Conservation (phyloP, 1,140 invertebrate genomes). For the Pinna nobilis region DNA sequence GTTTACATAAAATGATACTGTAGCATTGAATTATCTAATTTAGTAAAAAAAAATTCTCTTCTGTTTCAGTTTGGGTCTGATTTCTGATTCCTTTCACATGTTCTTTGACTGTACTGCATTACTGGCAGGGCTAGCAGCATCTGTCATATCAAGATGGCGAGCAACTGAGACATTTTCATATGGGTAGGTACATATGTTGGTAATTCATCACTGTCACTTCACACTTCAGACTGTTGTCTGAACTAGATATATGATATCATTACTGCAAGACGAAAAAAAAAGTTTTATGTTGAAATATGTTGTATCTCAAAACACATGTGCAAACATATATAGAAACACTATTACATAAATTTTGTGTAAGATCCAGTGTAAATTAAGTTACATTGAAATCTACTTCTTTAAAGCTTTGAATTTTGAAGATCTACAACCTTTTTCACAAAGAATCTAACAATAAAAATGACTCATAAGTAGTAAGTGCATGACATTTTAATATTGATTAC, state of each 20-base stretch:
- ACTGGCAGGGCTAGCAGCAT: conserved; percentile 93
- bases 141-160: conserved; percentile 88
- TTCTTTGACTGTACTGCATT: conserved; percentile 99
- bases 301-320: too few relatives aligned
- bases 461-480: too few relatives aligned
- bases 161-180: conserved; percentile 95
- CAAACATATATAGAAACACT: too few relatives aligned
- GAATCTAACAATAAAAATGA: too few relatives aligned
- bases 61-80: conserved; percentile 84
- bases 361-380: too few relatives aligned
- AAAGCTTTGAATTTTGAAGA: too few relatives aligned
- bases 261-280: neutral
- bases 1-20: neutral
- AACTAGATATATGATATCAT: neutral
- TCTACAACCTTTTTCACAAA: too few relatives aligned
- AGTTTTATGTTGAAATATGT: neutral
- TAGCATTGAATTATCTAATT: neutral
- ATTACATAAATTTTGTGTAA: too few relatives aligned
- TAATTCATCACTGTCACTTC: neutral
- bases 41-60: neutral
- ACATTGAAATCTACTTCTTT: too few relatives aligned
- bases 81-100: conserved; percentile 99
- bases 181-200: conserved; percentile 79
- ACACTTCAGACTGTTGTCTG: too few relatives aligned
- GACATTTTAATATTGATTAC: too few relatives aligned